Conservation (phyloP, 2,797 vertebrate genomes). For the Mormyrops boulengeri region DNA sequence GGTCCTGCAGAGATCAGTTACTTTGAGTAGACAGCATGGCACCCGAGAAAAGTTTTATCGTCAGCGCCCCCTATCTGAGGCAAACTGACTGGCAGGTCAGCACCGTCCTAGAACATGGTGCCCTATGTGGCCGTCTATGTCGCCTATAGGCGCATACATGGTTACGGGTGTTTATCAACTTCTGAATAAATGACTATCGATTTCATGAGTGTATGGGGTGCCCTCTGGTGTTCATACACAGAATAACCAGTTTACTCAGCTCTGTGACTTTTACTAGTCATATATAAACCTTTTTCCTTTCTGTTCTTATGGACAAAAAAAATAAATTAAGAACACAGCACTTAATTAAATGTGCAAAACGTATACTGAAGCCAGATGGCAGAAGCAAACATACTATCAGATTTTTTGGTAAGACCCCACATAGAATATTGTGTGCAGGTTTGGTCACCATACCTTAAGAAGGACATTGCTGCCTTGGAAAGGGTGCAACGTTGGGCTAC, state of each 20-base stretch:
- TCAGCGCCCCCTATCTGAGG: neutral
- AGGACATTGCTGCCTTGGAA: too few species aligned
- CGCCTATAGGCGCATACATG: neutral
- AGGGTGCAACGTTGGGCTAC: too few species aligned
- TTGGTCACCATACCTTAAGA: too few species aligned
- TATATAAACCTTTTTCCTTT: neutral
- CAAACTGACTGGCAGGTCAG: neutral
- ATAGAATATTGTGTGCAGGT: too few species aligned
- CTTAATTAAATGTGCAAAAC: neutral
- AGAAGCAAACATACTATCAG: neutral
- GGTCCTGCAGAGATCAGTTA: neutral
- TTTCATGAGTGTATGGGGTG: neutral
- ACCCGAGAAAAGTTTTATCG: neutral
- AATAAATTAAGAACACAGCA: neutral
- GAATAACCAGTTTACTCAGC: neutral
- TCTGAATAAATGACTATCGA: neutral
- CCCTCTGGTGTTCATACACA: slow-evolving; percentile 14
- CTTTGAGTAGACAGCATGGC: neutral
- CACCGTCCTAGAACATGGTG: neutral
- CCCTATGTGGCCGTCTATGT: neutral
- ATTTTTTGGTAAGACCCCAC: too few species aligned
- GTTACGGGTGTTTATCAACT: neutral
- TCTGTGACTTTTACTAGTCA: neutral
- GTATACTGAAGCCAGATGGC: neutral
- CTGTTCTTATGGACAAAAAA: neutral